phyloP scores from a whole-genome alignment of 2,113 vertebrate genomes.

The Bubo blakistoni region DNA sequence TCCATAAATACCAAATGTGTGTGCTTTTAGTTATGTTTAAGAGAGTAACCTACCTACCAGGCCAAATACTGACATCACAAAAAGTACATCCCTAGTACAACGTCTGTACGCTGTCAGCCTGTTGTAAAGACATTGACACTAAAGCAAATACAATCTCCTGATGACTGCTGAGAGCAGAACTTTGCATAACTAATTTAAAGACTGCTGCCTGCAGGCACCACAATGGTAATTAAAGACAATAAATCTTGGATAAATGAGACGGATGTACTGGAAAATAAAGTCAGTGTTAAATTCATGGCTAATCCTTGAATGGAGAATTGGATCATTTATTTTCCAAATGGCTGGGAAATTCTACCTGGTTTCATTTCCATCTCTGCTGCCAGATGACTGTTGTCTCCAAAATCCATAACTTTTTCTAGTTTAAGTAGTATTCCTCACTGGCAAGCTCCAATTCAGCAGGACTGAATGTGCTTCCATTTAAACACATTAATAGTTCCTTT shows the following conservation, averaged over 20 bases:
- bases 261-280: slow-evolving; percentile 51
- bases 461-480: slow-evolving; percentile 15
- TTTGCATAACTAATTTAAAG: slow-evolving; percentile 8
- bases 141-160: slow-evolving; percentile 12
- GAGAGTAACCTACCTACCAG: slow-evolving; percentile 3
- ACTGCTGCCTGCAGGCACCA: slow-evolving; percentile 32
- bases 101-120: background rate
- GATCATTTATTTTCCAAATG: slow-evolving; percentile 39
- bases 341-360: slow-evolving; percentile 49
- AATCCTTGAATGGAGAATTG: slow-evolving; percentile 51
- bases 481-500: slow-evolving; percentile 7
- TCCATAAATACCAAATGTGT: background rate
- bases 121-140: background rate
- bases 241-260: slow-evolving; percentile 39
- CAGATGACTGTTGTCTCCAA: slow-evolving; percentile 49
- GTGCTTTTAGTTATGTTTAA: slow-evolving; percentile 34
- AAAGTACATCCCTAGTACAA: background rate
- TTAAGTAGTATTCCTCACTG: slow-evolving; percentile 27
- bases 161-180: slow-evolving; percentile 24
- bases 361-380: slow-evolving; percentile 57
- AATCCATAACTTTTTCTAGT: slow-evolving; percentile 1
- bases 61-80: slow-evolving; percentile 31
- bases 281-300: slow-evolving; percentile 19
- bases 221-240: slow-evolving; percentile 47
- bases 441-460: background rate